Base-by-base conservation (phyloP, 1,140 invertebrate genomes). In the Penaeus indicus region DNA sequence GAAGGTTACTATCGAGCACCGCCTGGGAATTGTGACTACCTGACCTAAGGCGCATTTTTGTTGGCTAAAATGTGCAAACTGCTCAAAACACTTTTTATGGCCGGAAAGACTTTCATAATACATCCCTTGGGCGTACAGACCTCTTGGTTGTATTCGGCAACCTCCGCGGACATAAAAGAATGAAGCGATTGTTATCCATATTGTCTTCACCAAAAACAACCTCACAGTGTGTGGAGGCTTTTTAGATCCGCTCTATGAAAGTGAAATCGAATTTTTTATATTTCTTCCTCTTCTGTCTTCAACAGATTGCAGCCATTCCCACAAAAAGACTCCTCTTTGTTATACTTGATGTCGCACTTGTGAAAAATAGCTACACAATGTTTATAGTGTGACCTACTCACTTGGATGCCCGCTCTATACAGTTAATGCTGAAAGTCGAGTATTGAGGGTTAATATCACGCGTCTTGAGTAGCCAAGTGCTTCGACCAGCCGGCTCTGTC, bases 1-100 rank as follows among this genome's bases (percentile, higher is more conserved):
- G 79, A 83, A 82, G 80, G 75, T 75, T 82, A 63, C 67, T 69
- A 83, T 88, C 63, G 86, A 83, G 86, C 79, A 83, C 79, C 79
- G 80, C 79, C 86, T 82, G 86, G 79, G 86, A 75, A 82, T n/a
- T 61, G 13, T 27, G 63, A 63, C 79, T 42, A 88, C 47, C 32
- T 38, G 25, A 77, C 54, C 54, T 61, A 75, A 75, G 72, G 72
- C 72, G 42, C 18, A 75, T 75, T 75, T 75, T 54, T 54, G 54
- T 54, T 54, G 54, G 54, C 54, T 54, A 54, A 54, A 54, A 54
- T 54, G 54, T 54, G 54, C 54, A 54, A 54, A 54, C 54, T 75
- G 25, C 25, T 32, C 27, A 75, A 38, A 32, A 75, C 72, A 27
- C 25, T 32, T 75, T 38, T 75, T 75, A 32, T 75, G 27, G 18